Conservation (phyloP, 1,140 invertebrate genomes). For the Notospermus geniculatus region DNA sequence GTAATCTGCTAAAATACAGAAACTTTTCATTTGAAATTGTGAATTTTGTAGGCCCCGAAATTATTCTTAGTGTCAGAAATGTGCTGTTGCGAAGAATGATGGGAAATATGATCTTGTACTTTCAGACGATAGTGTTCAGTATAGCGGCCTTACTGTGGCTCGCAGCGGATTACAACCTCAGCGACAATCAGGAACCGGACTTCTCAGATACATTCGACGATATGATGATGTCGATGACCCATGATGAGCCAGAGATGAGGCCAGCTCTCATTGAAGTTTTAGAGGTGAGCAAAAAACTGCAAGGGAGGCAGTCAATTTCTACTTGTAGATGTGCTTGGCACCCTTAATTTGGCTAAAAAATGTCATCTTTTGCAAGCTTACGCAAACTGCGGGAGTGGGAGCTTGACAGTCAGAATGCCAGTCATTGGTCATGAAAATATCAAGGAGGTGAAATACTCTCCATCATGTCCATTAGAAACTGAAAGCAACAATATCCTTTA, state of each 20-base stretch:
- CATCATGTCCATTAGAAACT: background rate
- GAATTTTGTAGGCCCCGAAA: no score
- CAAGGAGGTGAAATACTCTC: background rate
- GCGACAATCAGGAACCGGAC: slow-evolving; percentile 5
- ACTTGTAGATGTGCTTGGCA: no score
- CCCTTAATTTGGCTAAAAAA: no score
- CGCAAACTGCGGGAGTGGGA: background rate
- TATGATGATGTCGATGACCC: background rate
- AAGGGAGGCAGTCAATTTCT: no score
- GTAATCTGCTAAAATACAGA: no score
- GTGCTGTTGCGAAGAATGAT: no score
- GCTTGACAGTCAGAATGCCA: background rate
- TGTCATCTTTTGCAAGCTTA: no score
- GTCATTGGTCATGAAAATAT: background rate
- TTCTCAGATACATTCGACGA: background rate
- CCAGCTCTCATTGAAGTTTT: background rate
- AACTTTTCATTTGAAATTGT: no score
- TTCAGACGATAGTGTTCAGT: background rate
- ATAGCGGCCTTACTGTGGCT: background rate
- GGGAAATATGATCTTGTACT: no score
- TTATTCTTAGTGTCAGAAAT: no score
- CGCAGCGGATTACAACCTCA: slow-evolving; percentile 1
- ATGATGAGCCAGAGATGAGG: background rate
- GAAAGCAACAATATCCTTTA: background rate
- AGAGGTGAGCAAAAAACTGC: background rate